Evolutionary conservation across 2,113 vertebrate species (phyloP).

Genomic region (Dromiciops gliroides): DNA sequence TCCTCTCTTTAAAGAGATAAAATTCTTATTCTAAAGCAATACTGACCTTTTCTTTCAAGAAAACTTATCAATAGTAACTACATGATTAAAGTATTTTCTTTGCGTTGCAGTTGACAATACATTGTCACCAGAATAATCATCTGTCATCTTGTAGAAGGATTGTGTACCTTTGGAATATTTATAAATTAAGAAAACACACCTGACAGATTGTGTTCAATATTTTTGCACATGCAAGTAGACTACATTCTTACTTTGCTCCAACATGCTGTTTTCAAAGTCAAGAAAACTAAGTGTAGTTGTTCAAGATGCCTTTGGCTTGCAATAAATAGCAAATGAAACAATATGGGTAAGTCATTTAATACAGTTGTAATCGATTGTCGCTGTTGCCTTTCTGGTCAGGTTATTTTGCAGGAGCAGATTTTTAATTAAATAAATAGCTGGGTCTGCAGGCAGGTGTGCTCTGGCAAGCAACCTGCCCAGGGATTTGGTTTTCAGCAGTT

Average conservation of each 20-base stretch:
- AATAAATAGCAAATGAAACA: constrained; percentile 70
- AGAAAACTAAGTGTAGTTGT: constrained; percentile 47
- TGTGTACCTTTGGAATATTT: constrained; percentile 37
- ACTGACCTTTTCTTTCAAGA: not conserved
- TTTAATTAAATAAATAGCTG: constrained; percentile 81
- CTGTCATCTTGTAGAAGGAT: constrained; percentile 38
- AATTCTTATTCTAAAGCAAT: not conserved
- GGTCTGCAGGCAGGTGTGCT: constrained; percentile 76
- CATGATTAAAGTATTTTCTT: not conserved
- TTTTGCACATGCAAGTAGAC: constrained; percentile 39
- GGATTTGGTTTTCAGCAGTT: constrained; percentile 80
- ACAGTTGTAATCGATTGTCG: constrained; percentile 65
- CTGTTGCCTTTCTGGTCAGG: constrained; percentile 53
- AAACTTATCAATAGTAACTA: not conserved
- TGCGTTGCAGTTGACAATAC: not conserved
- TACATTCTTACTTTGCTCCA: constrained; percentile 11
- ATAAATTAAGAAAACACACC: not conserved
- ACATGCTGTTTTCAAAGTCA: constrained; percentile 56
- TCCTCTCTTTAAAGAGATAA: not conserved
- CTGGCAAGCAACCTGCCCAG: constrained; percentile 67
- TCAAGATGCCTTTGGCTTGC: constrained; percentile 50
- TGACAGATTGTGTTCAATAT: constrained; percentile 44
- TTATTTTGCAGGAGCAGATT: constrained; percentile 60
- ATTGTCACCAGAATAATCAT: constrained; percentile 30
- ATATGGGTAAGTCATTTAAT: constrained; percentile 73